Evolutionary conservation across 1,140 invertebrate species (phyloP), one percentile per base, ranked within the genome.

Genomic region (Hyphantria cunea): DNA sequence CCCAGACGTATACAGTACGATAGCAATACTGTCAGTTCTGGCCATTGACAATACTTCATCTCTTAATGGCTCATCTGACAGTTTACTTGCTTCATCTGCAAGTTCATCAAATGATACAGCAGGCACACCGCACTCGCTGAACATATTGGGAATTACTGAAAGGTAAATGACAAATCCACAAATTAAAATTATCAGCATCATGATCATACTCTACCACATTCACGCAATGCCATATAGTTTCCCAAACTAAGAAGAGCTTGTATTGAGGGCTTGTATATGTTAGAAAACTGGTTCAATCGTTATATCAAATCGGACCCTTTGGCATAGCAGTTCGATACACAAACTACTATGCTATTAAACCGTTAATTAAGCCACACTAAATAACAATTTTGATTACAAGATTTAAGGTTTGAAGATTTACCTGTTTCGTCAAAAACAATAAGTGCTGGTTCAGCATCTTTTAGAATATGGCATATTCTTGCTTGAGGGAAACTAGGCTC

Each of bases 1-100:
- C 37, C 98, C 97, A 47, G 97, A 98, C 47, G 97, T 99, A 76
- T 98, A 98, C 4, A 98, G 91, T 39, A 98, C 94, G 11, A 97
- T 95, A 7, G 95, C 96, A 6, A 94, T 90, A 71, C 93, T 86
- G 3, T 84, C 74, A 5, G 66, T 75, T 2, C 73, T 74, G 0
- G 74, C 55, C 8, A 72, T 64, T 0, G 74, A 68, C 25, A 91
- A 49, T 25, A 74, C 65, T 48, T 87, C 82, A 3, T 50, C 48
- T 8, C 80, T 67, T 72, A 0, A 78, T 66, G 11, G 74, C 7
- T 92, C 82, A 0, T 78, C 72, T 12, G 87, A 73, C 39, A 92
- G 72, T 0, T 74, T 62, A n/a, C 67, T 72, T 0, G 92, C 88
- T 58, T 92, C 87, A 17, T 87, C 71, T 0, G 87, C 63, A 34